Evolutionary conservation across 1,140 invertebrate species (phyloP), one percentile per base, ranked within the genome.

Genomic region (Cardiocondyla obscurior): DNA sequence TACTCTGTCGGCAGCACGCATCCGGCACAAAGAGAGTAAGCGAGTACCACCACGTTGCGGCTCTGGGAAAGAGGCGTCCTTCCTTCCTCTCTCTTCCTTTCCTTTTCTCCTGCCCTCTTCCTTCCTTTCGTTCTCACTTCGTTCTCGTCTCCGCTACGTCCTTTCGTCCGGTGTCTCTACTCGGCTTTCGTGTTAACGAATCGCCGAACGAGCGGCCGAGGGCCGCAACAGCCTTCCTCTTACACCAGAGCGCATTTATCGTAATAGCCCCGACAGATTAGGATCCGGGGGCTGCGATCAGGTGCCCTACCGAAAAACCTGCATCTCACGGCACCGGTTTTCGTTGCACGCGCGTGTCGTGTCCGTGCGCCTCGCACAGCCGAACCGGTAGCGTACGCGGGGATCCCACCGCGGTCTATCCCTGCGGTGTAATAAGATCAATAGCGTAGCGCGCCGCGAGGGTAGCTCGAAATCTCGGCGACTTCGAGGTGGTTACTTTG

Each of bases 11-110:
- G 87, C 89, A 86, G 89, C 88, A 90, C 88, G 90, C 91, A 92
- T 92, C 91, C 91, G 91, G 91, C 88, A 91, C 86, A 91, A 91
- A 91, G 85, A 91, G 89, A 77, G 87, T 88, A 89, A 89, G 82
- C 77, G 84, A 62, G 58, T 82, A 85, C 81, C 81, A 86, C 82
- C 85, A 81, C 77, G 85, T 82, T 85, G 72, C 25, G 82, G 70
- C 84, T 90, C 85, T 92, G 90, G 90, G 91, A 91, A 92, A 91
- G 85, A 90, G 82, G 85, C 85, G 86, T 89, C 89, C 89, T 89
- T 76, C 58, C 58, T 76, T 51, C 30, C 44, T 65, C 60, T 46
- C 60, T 62, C 88, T 83, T 76, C 85, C 69, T 79, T 85, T 83
- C 84, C 82, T 76, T 70, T 51, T 46, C 69, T 84, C 28, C 46